These are phyloP conservation scores for Drosophila eohydei DNA, from an alignment of 2,888 invertebrate genomes.

Conservation along the genomic window DNA sequence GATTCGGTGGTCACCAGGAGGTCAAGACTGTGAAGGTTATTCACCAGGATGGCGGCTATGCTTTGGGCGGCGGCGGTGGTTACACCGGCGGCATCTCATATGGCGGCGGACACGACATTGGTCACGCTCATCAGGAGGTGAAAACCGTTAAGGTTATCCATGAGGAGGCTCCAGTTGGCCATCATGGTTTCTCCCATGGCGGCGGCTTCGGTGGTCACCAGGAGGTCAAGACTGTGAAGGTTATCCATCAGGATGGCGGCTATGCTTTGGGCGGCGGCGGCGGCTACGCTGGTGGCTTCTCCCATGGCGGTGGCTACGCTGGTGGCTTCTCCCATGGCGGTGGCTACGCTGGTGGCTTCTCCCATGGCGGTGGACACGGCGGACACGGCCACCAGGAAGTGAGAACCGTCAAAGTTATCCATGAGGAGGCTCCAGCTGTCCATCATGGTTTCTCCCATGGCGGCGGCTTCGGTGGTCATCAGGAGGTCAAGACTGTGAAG, in stretches of 20 bases:
- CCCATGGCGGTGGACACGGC: slow-evolving; percentile 27
- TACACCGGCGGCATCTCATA: slow-evolving; percentile 37
- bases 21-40: slow-evolving; percentile 68
- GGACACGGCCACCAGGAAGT: slow-evolving; percentile 6
- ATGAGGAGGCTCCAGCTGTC: not conserved
- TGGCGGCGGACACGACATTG: slow-evolving; percentile 31
- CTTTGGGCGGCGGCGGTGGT: slow-evolving; percentile 36
- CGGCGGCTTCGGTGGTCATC: slow-evolving; percentile 48
- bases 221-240: slow-evolving; percentile 72
- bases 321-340: slow-evolving; percentile 49
- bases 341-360: slow-evolving; percentile 44
- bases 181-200: slow-evolving; percentile 40
- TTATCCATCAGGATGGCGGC: slow-evolving; percentile 64
- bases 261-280: slow-evolving; percentile 51
- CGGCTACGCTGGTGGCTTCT: slow-evolving; percentile 44
- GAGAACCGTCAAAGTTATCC: slow-evolving; percentile 5
- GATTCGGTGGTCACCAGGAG: slow-evolving; percentile 58
- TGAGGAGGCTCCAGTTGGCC: slow-evolving; percentile 34
- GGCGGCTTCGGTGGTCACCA: slow-evolving; percentile 55
- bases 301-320: slow-evolving; percentile 39
- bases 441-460: slow-evolving; percentile 9
- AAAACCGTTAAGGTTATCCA: slow-evolving; percentile 63
- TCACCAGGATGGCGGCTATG: slow-evolving; percentile 56
- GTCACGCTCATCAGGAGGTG: slow-evolving; percentile 44
- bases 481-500: slow-evolving; percentile 66